Evolutionary conservation across 1,140 invertebrate species (phyloP), one percentile per base, ranked within the genome.

Genomic region (Drosophila repleta): DNA sequence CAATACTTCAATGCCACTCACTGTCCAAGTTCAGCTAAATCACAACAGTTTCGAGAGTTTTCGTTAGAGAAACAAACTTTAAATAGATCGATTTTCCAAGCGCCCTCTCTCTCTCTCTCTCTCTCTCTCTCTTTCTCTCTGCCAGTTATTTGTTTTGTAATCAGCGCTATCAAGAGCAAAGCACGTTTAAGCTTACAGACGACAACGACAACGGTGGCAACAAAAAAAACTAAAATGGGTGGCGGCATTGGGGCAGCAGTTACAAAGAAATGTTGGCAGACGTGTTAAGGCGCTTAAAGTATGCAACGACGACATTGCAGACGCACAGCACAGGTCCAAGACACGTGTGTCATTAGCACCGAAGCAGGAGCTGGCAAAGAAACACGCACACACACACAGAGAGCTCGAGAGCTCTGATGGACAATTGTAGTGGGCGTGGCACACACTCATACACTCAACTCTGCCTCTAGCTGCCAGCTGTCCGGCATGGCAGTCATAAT

Each of bases 261-360:
- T 17, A 26, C 37, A 62, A 62, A 71, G 61, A 65, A 60, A 75
- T 65, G 68, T 49, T 58, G 46, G 64, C 52, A 70, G 71, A 77
- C 74, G 49, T 74, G 74, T 70, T 77, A 74, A 74, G 71, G 71
- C 71, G 71, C 74, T 77, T 77, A 74, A 77, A 77, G 74, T 77
- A 74, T 64, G 74, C 71, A 69, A 43, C 61, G 56, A 55, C 66
- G 51, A 55, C 66, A 69, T 21, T 55, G 18, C 13, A 35, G 29
- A 43, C 29, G n/a, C n/a, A n/a, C n/a, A n/a, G n/a, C n/a, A 37
- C 20, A 46, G 46, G 37, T 15, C 4, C 26, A 37, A 55, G 60
- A 56, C 60, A 74, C 73, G 74, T 69, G 65, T 74, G 60, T 69
- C 65, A 76, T 69, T 74, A 74, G 70, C 61, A 65, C 32, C 32